Conservation (phyloP, 2,797 vertebrate species). For the Hapalemur alaotrensis region DNA sequence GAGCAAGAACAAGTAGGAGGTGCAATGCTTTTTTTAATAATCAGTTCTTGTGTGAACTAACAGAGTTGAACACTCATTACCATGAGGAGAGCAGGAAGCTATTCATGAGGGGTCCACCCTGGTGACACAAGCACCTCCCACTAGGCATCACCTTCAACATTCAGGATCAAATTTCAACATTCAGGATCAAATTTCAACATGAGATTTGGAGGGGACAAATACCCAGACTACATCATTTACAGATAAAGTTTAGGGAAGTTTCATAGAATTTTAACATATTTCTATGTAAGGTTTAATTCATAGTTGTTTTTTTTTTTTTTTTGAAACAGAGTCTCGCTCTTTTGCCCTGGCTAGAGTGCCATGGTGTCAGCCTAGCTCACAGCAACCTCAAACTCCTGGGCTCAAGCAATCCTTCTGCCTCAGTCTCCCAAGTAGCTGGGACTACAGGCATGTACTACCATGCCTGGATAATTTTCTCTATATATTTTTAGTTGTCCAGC, state of each 20-base stretch:
- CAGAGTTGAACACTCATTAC: background rate
- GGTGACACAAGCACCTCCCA: background rate
- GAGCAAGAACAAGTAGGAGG: background rate
- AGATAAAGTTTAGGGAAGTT: background rate
- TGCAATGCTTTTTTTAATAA: background rate
- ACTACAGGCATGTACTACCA: too few species aligned
- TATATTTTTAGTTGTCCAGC: too few species aligned
- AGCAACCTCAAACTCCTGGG: too few species aligned
- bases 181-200: background rate
- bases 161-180: background rate
- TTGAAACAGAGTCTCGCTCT: too few species aligned
- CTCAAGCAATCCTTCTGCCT: too few species aligned
- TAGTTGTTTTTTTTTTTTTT: background rate
- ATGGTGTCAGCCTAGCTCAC: too few species aligned
- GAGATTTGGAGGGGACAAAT: background rate
- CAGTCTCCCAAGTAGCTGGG: too few species aligned
- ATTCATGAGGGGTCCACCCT: background rate
- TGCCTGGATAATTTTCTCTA: too few species aligned
- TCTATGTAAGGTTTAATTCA: background rate
- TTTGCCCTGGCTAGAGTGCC: too few species aligned
- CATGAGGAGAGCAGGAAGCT: background rate
- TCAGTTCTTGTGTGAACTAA: background rate
- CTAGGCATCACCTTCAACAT: background rate
- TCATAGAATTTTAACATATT: background rate
- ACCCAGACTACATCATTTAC: background rate